phyloP scores from a whole-genome alignment of 2,888 invertebrate genomes.

The Dorcus hopei region DNA sequence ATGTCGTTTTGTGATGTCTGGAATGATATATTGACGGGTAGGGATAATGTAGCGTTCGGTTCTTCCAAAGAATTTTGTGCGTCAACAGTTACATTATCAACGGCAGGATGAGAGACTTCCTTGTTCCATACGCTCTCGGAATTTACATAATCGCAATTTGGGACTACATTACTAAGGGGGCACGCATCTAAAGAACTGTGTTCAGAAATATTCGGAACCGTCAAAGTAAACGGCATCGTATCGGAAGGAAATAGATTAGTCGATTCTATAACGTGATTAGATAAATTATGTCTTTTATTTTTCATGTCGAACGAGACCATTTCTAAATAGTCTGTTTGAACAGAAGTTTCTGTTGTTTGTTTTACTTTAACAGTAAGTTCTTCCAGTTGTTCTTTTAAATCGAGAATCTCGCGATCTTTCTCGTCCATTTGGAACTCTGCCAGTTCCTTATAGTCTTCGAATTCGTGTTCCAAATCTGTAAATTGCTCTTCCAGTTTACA shows the following conservation, averaged over 20 bases:
- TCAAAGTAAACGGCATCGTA: slow-evolving; percentile 35
- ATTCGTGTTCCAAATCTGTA: slow-evolving; percentile 68
- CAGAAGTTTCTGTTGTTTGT: background rate
- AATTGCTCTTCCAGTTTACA: slow-evolving; percentile 69
- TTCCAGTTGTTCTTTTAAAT: slow-evolving; percentile 53
- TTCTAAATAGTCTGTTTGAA: slow-evolving; percentile 17
- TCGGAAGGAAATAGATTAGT: slow-evolving; percentile 42
- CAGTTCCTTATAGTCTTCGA: slow-evolving; percentile 56
- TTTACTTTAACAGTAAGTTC: slow-evolving; percentile 28
- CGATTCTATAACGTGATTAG: slow-evolving; percentile 42
- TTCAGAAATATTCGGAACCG: slow-evolving; percentile 6
- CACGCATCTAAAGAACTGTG: background rate
- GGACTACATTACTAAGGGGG: background rate
- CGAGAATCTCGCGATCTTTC: slow-evolving; percentile 56
- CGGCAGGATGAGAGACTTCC: background rate
- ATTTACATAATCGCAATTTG: background rate
- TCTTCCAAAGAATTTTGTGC: slow-evolving; percentile 10
- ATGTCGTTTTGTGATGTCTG: slow-evolving; percentile 9
- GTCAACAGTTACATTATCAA: background rate
- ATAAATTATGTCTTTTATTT: slow-evolving; percentile 39
- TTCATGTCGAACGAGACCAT: slow-evolving; percentile 14
- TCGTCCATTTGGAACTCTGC: slow-evolving; percentile 54
- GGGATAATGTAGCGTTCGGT: slow-evolving; percentile 9
- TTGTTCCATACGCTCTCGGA: background rate
- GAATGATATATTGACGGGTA: slow-evolving; percentile 13